These are phyloP conservation scores for Clivina fossor DNA, from an alignment of 2,888 invertebrate species.

Conservation along the genomic window DNA sequence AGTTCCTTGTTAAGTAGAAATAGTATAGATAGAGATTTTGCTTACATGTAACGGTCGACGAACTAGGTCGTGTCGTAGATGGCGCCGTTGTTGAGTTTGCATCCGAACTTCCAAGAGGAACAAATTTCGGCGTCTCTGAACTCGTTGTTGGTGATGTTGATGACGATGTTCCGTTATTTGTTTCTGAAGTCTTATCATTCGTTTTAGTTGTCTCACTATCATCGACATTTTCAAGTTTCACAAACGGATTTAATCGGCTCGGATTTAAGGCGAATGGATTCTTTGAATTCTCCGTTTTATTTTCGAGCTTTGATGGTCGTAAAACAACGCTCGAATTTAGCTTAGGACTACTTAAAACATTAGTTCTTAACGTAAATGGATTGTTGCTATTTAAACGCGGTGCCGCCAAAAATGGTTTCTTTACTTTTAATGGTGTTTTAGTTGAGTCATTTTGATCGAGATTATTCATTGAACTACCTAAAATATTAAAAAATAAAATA, in stretches of 20 bases:
- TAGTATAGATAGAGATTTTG: too few species aligned
- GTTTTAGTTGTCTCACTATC: slow-evolving; percentile 42
- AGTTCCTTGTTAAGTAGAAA: too few species aligned
- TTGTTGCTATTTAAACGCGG: slow-evolving; percentile 37
- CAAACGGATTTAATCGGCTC: slow-evolving; percentile 50
- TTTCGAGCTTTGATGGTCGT: slow-evolving; percentile 43
- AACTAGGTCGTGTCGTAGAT: slow-evolving; percentile 25
- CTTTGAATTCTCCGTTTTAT: slow-evolving; percentile 38
- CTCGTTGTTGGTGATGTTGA: too few species aligned
- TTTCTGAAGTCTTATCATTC: slow-evolving; percentile 28
- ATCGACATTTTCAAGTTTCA: slow-evolving; percentile 37
- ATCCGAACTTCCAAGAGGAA: slow-evolving; percentile 44
- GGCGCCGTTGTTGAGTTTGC: slow-evolving; percentile 7
- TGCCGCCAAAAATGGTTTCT: slow-evolving; percentile 31
- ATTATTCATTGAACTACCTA: slow-evolving; percentile 17
- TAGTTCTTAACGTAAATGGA: slow-evolving; percentile 41
- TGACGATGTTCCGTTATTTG: slow-evolving; percentile 46
- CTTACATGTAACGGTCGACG: too few species aligned
- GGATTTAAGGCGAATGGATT: slow-evolving; percentile 48
- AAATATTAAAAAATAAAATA: too few species aligned
- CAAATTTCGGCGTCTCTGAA: slow-evolving; percentile 48
- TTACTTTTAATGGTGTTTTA: slow-evolving; percentile 19
- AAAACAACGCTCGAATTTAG: slow-evolving; percentile 31
- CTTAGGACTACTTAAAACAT: slow-evolving; percentile 28
- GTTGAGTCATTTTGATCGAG: slow-evolving; percentile 21